Percentiles rank a stretch among this genome's conserved stretches.
Evolutionary conservation across 2,888 invertebrate species (phyloP).

Genomic region (Sericinus montela): DNA sequence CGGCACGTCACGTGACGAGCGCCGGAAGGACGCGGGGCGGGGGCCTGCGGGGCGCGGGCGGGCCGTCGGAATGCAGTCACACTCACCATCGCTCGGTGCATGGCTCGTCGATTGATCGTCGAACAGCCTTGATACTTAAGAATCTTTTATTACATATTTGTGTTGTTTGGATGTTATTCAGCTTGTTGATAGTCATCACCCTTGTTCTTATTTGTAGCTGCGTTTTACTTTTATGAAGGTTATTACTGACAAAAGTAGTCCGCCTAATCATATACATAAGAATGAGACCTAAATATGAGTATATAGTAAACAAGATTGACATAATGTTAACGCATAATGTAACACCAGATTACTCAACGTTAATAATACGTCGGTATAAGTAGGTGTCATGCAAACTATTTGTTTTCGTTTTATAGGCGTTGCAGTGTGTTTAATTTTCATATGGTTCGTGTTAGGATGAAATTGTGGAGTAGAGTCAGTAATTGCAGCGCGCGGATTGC

Average conservation of each 20-base stretch:
- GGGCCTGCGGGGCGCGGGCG: slow-evolving; percentile 39
- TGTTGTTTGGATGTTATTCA: slow-evolving; percentile 10
- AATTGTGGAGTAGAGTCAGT: slow-evolving; percentile 65
- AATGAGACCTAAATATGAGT: no score
- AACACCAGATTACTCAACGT: no score
- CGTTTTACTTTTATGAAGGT: no score
- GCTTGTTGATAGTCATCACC: neutral
- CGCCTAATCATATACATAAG: no score
- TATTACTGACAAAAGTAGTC: no score
- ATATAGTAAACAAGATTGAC: no score
- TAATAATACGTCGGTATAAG: neutral
- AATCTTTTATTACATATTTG: slow-evolving; percentile 20
- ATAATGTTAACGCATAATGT: no score
- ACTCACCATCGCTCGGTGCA: slow-evolving; percentile 70
- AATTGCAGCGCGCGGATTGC: slow-evolving; percentile 78
- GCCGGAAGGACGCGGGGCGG: slow-evolving; percentile 73
- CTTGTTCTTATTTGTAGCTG: no score
- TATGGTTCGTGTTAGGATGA: slow-evolving; percentile 51
- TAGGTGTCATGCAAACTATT: slow-evolving; percentile 6
- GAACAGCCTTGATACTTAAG: slow-evolving; percentile 34
- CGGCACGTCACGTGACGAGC: slow-evolving; percentile 75
- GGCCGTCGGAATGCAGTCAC: slow-evolving; percentile 75
- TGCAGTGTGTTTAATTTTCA: slow-evolving; percentile 26
- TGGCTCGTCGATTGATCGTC: slow-evolving; percentile 63
- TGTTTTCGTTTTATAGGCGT: slow-evolving; percentile 2